These are phyloP conservation scores for Limnothrissa miodon DNA, from an alignment of 2,113 vertebrate species.

Conservation along the genomic window DNA sequence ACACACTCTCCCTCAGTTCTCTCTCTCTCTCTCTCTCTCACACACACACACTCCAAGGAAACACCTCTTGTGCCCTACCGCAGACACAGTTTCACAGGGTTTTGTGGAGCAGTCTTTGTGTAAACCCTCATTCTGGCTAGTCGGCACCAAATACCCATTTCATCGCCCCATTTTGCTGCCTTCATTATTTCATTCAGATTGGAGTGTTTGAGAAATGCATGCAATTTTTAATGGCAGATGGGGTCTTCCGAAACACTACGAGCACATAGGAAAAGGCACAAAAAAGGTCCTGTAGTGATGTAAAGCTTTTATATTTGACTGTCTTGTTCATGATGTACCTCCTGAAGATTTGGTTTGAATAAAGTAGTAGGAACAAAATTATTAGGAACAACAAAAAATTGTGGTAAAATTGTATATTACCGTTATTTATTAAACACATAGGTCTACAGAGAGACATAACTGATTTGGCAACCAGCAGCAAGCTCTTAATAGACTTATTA, in stretches of 20 bases:
- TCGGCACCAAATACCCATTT: slow-evolving; percentile 6
- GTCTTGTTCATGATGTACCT: too few species aligned
- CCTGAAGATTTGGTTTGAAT: too few species aligned
- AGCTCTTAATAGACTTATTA: slow-evolving; percentile 34
- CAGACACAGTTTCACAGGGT: slow-evolving; percentile 20
- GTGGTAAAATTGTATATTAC: not conserved
- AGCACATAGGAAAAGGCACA: not conserved
- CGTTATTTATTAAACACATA: not conserved
- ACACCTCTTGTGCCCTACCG: slow-evolving; percentile 14
- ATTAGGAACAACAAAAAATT: not conserved
- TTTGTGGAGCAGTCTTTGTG: slow-evolving; percentile 15
- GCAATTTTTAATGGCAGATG: slow-evolving; percentile 18
- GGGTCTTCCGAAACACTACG: slow-evolving; percentile 8
- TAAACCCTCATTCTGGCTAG: slow-evolving; percentile 13
- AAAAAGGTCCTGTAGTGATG: not conserved
- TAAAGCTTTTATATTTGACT: not conserved
- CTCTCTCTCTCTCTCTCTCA: slow-evolving; percentile 43
- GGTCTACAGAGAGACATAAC: not conserved
- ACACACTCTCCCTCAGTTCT: slow-evolving; percentile 49
- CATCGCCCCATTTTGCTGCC: not conserved
- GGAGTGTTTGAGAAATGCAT: not conserved
- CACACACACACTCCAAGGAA: slow-evolving; percentile 39
- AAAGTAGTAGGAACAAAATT: not conserved
- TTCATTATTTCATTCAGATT: slow-evolving; percentile 13
- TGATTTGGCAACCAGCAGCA: not conserved